Percentiles rank a stretch among this genome's conserved stretches.
phyloP scores from a whole-genome alignment of 1,140 invertebrate species.

The Prorops nasuta region DNA sequence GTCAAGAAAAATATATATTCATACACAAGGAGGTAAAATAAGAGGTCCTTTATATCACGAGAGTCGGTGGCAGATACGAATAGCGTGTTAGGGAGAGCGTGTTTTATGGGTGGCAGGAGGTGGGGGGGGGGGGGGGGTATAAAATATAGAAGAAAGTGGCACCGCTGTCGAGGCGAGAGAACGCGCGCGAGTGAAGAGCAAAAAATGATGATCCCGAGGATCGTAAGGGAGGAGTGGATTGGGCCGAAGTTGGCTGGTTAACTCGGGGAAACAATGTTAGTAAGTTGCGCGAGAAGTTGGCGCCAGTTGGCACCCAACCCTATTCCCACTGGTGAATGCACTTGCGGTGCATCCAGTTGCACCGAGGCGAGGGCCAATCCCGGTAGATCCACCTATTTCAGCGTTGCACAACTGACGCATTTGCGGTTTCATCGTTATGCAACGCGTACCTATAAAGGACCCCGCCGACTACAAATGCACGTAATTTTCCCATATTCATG shows the following conservation, averaged over 20 bases:
- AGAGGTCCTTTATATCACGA: too few relatives aligned
- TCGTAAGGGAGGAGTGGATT: slow-evolving; percentile 28
- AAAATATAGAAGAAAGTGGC: slow-evolving; percentile 6
- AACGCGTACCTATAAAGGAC: slow-evolving; percentile 33
- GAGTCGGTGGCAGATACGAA: too few relatives aligned
- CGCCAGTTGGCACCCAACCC: slow-evolving; percentile 45
- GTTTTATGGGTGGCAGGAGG: too few relatives aligned
- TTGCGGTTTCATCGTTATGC: slow-evolving; percentile 41
- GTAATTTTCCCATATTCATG: too few relatives aligned
- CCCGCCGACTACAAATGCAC: slow-evolving; percentile 23
- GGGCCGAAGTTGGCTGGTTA: slow-evolving; percentile 48
- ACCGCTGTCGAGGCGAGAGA: slow-evolving; percentile 2
- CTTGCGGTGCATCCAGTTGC: slow-evolving; percentile 7
- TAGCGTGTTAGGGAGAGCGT: too few relatives aligned
- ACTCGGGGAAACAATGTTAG: slow-evolving; percentile 47
- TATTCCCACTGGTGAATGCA: neutral
- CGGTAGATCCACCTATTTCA: slow-evolving; percentile 44
- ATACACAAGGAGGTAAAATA: too few relatives aligned
- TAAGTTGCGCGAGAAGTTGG: slow-evolving; percentile 46
- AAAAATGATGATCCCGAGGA: neutral
- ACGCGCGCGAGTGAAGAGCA: slow-evolving; percentile 14
- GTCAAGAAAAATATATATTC: too few relatives aligned
- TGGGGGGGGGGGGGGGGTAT: neutral
- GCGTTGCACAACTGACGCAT: slow-evolving; percentile 54
- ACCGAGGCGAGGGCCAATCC: neutral